Conservation (phyloP, 2,888 invertebrate genomes). For the Alviniconcha strummeri region DNA sequence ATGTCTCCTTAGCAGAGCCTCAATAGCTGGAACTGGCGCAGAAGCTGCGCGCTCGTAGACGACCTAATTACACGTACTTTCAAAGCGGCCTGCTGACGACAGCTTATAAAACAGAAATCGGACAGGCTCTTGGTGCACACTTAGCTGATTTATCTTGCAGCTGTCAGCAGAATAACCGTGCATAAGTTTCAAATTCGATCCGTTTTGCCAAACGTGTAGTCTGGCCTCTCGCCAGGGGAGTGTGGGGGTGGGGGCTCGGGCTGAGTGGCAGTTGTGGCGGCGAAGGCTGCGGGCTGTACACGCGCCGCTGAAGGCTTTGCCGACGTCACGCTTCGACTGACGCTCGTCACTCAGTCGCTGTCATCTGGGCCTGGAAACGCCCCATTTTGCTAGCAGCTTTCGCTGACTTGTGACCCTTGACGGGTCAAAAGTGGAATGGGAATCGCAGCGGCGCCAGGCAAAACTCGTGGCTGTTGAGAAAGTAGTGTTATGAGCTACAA, state of each 20-base stretch:
- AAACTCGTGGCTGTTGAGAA: background rate
- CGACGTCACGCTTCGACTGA: conserved; percentile 36
- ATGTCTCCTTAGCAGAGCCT: conserved; percentile 10
- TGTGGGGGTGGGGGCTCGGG: conserved; percentile 21
- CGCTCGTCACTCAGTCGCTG: conserved; percentile 34
- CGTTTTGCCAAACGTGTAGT: too few relatives aligned
- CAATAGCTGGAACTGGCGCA: background rate
- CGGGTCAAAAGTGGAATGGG: too few relatives aligned
- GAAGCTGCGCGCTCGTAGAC: background rate
- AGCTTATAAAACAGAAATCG: background rate
- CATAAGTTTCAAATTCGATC: background rate
- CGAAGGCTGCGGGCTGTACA: conserved; percentile 7
- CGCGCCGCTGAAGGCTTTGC: conserved; percentile 18
- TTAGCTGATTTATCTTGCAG: background rate
- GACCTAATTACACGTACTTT: conserved; percentile 21
- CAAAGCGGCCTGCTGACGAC: background rate
- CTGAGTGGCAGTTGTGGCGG: conserved; percentile 32
- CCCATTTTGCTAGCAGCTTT: conserved; percentile 22
- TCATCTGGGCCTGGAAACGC: conserved; percentile 31
- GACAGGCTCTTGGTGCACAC: background rate
- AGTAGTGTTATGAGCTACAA: too few relatives aligned
- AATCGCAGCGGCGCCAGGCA: background rate
- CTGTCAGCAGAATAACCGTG: background rate
- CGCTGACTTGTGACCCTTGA: background rate
- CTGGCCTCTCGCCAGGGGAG: conserved; percentile 11